These are phyloP conservation scores for Liopterus haemorrhoidalis DNA, from an alignment of 2,888 invertebrate species.

Conservation along the genomic window DNA sequence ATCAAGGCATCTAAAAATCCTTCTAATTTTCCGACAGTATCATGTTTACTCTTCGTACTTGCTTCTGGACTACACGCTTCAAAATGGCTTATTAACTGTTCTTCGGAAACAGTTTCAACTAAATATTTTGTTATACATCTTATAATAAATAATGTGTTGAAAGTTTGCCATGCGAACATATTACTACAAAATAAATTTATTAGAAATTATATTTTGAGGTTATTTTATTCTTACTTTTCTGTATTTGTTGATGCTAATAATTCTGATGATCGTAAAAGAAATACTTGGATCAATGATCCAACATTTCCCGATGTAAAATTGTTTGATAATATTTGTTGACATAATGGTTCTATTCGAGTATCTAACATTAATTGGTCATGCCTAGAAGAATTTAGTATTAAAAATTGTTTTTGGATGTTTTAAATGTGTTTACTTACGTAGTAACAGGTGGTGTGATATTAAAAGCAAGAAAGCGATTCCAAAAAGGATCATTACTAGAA, in stretches of 20 bases:
- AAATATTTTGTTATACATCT: slow-evolving; percentile 81
- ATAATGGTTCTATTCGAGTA: slow-evolving; percentile 66
- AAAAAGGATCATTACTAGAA: slow-evolving; percentile 81
- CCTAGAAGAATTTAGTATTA: slow-evolving; percentile 44
- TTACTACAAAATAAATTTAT: slow-evolving; percentile 50
- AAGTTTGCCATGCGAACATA: slow-evolving; percentile 87
- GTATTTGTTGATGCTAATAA: slow-evolving; percentile 78
- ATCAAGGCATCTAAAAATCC: slow-evolving; percentile 70
- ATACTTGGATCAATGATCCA: slow-evolving; percentile 78
- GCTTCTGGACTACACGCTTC: slow-evolving; percentile 50
- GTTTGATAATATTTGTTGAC: slow-evolving; percentile 73
- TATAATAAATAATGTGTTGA: slow-evolving; percentile 87
- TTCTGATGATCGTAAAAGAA: slow-evolving; percentile 75
- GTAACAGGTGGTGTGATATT: slow-evolving; percentile 77
- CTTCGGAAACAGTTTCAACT: slow-evolving; percentile 85
- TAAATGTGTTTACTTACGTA: slow-evolving; percentile 51
- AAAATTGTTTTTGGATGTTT: slow-evolving; percentile 1
- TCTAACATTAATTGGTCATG: slow-evolving; percentile 77
- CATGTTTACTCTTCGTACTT: slow-evolving; percentile 31
- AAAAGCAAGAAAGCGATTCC: slow-evolving; percentile 90
- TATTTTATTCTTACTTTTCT: slow-evolving; percentile 65
- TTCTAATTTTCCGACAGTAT: slow-evolving; percentile 52
- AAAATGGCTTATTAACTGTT: slow-evolving; percentile 77
- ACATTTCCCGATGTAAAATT: slow-evolving; percentile 87
- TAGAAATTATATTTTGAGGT: neutral